Evolutionary conservation across 2,113 vertebrate species (phyloP), one percentile per base, ranked within the genome.

Genomic region (Microcebus tavaratra): DNA sequence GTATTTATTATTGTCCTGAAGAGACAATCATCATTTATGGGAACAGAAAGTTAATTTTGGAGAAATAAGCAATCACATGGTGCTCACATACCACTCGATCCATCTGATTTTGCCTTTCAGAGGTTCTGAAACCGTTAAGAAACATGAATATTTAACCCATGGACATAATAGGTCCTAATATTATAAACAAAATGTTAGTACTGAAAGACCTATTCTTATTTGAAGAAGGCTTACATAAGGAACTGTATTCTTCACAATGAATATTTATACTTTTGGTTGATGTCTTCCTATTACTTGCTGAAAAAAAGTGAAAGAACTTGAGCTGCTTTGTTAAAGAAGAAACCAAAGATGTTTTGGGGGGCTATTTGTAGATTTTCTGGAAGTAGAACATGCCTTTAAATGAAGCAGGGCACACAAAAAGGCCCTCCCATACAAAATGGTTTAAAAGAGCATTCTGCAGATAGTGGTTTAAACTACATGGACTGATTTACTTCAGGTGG

Each of bases 401-500:
- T 31, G 48, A 93, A 91, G 48, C 67, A 39, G 27, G 79, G 15
- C 23, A 34, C 39, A 67, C 4, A 73, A 7, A 83, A 92, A 94
- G 45, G 73, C 29, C 48, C 12, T 84, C 34, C 29, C 21, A 18
- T 1, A 59, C n/a, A 68, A 78, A 75, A 57, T 3, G 27, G 80
- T 79, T 90, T 67, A 78, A 81, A 73, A 75, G 75, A 53, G 83
- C 68, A 88, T 70, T 68, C 67, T 34, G 63, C 36, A 73, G 53
- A 61, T 91, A 72, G 48, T 57, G 36, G n/a, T 65, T 85, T 72
- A 82, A 86, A 93, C 11, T 14, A 20, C 4, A 20, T 27, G 85
- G 85, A 73, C 0, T 87, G 65, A 93, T 90, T 93, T 90, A 93
- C 55, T 89, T 95, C 91, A 93, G 75, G 90, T 57, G 76, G 88